Conservation (phyloP, 1,140 invertebrate species). For the Dendroctonus ponderosae region DNA sequence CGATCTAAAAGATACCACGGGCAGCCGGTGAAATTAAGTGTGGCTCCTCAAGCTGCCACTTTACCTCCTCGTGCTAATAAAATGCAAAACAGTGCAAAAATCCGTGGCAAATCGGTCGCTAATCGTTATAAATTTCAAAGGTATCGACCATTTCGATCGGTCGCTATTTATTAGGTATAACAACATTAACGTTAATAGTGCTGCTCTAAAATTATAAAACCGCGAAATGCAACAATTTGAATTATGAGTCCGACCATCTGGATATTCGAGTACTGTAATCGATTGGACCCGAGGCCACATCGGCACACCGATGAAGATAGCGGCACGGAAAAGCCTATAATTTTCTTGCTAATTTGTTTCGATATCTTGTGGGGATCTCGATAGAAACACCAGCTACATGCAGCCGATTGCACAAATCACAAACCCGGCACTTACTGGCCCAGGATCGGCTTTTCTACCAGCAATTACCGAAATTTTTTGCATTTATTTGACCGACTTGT, state of each 20-base stretch:
- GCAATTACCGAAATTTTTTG: neutral
- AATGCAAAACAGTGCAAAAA: conserved; percentile 18
- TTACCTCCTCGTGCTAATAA: neutral
- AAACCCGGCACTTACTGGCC: conserved; percentile 10
- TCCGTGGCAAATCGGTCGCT: conserved; percentile 7
- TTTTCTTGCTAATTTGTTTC: conserved; percentile 50
- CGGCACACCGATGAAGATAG: conserved; percentile 48
- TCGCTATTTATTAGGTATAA: conserved; percentile 38
- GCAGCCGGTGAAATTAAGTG: no score
- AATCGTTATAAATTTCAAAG: conserved; percentile 28
- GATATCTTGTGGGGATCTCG: conserved; percentile 46
- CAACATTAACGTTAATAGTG: conserved; percentile 40
- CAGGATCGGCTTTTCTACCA: conserved; percentile 13
- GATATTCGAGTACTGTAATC: conserved; percentile 46
- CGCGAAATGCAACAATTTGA: conserved; percentile 48
- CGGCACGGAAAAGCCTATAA: conserved; percentile 51
- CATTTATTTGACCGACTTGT: neutral
- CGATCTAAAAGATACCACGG: no score
- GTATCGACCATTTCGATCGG: conserved; percentile 31
- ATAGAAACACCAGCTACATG: conserved; percentile 32
- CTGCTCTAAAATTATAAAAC: conserved; percentile 48
- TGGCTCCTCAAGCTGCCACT: no score
- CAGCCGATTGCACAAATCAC: conserved; percentile 27
- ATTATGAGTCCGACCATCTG: conserved; percentile 46
- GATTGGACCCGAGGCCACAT: conserved; percentile 47